Conservation (phyloP, 2,888 invertebrate genomes). For the Andrena flavipes region DNA sequence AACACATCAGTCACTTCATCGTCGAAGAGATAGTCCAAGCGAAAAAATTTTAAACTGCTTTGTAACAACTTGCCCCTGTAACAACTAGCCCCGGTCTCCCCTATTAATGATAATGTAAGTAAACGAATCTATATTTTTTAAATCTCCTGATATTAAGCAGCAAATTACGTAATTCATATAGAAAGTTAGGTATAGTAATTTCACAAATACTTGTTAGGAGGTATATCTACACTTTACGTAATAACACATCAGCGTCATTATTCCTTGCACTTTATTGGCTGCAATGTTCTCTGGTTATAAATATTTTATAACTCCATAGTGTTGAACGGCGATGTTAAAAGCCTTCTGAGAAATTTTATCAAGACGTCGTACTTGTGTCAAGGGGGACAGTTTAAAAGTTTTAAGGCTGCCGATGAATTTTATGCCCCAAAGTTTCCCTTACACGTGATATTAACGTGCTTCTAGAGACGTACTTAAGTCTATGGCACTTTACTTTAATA, state of each 20-base stretch:
- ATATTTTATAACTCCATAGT: conserved; percentile 17
- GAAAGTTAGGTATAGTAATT: background rate
- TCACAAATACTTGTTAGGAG: conserved; percentile 1
- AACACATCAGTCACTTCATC: too few species aligned
- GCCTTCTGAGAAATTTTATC: conserved; percentile 21
- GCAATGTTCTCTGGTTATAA: conserved; percentile 1
- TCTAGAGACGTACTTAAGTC: background rate
- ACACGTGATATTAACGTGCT: background rate
- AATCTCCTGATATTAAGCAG: too few species aligned
- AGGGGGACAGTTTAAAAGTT: conserved; percentile 13
- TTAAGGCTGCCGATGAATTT: conserved; percentile 19
- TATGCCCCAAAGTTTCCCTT: conserved; percentile 1
- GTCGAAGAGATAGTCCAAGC: too few species aligned
- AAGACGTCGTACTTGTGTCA: background rate
- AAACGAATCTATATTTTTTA: too few species aligned
- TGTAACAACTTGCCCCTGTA: too few species aligned
- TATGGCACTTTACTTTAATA: background rate
- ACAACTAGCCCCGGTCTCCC: too few species aligned
- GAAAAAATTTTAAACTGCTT: too few species aligned
- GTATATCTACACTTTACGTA: background rate
- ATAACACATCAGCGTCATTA: background rate
- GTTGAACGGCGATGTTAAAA: background rate
- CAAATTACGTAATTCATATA: too few species aligned
- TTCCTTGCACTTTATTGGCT: conserved; percentile 3
- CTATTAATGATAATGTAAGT: too few species aligned